Percentiles rank a stretch among this genome's conserved stretches.
Conservation (phyloP, 2,888 invertebrate genomes). For the Galeopsomyia nigrocyanea region DNA sequence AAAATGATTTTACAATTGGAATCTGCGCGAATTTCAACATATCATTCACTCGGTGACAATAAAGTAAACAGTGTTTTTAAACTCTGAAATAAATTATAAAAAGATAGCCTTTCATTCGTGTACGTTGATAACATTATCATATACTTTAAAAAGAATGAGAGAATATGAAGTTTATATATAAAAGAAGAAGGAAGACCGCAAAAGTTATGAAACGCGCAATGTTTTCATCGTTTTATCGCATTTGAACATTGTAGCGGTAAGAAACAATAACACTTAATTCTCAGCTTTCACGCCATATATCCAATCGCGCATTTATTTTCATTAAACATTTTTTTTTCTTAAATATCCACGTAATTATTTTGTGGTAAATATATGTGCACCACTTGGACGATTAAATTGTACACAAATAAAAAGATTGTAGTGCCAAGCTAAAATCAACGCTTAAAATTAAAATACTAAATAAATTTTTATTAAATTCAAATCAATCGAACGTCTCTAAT, state of each 20-base stretch:
- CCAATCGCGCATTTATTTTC: conserved; percentile 3
- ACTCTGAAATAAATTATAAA: conserved; percentile 21
- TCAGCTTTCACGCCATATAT: conserved; percentile 43
- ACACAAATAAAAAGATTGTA: conserved; percentile 20
- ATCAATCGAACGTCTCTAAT: neutral
- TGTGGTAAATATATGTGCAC: conserved; percentile 44
- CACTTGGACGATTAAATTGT: conserved; percentile 27
- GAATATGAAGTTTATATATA: conserved; percentile 33
- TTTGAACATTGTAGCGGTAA: too few species aligned
- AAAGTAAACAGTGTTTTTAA: neutral
- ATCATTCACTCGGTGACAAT: neutral
- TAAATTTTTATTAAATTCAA: neutral
- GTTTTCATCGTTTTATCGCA: conserved; percentile 44
- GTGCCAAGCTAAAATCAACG: conserved; percentile 32
- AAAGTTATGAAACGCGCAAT: conserved; percentile 54
- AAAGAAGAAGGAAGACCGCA: conserved; percentile 59
- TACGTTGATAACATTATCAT: conserved; percentile 37
- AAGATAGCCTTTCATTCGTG: conserved; percentile 32
- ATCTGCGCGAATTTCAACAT: conserved; percentile 14
- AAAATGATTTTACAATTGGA: conserved; percentile 25
- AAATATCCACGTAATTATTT: conserved; percentile 51
- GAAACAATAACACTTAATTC: neutral
- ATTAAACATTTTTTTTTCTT: conserved; percentile 35
- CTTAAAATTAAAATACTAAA: neutral
- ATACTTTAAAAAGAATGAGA: conserved; percentile 36